These are phyloP conservation scores for Ovibos moschatus DNA, from an alignment of 2,113 vertebrate species.

Conservation along the genomic window DNA sequence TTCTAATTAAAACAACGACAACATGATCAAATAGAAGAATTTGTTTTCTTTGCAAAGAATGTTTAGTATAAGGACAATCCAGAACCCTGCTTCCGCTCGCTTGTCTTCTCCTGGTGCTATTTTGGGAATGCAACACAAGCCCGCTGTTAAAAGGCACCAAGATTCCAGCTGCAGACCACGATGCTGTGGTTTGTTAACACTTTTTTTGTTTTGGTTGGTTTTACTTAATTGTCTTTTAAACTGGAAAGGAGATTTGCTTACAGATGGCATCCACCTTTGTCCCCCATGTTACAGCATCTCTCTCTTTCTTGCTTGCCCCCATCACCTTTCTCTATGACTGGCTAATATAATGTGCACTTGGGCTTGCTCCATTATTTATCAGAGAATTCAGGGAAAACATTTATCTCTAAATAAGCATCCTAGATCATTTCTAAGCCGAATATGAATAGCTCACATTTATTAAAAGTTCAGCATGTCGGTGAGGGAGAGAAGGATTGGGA, in stretches of 20 bases:
- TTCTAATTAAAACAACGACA: neutral
- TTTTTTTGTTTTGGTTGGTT: neutral
- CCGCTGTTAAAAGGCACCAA: slow-evolving; percentile 50
- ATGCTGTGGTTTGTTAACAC: neutral
- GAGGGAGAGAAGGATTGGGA: neutral
- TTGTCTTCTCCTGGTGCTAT: slow-evolving; percentile 67
- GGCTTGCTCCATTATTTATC: neutral
- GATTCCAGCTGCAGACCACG: slow-evolving; percentile 48
- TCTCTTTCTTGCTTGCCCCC: neutral
- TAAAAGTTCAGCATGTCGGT: neutral
- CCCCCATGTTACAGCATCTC: neutral
- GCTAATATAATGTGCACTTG: neutral
- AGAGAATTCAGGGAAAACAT: neutral
- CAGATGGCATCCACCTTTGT: neutral
- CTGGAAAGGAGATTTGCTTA: neutral
- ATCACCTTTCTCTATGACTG: neutral
- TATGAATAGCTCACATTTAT: neutral
- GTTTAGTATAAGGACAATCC: slow-evolving; percentile 24
- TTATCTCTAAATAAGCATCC: neutral
- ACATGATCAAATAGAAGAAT: slow-evolving; percentile 31
- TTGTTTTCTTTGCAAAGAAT: slow-evolving; percentile 59
- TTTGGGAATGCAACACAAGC: slow-evolving; percentile 69
- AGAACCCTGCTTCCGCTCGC: slow-evolving; percentile 37
- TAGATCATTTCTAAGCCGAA: neutral
- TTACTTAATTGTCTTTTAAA: neutral